A percentile compares a stretch with the other conserved stretches of the same genome.
These are phyloP conservation scores for Chloebia gouldiae DNA, from an alignment of 2,113 vertebrate genomes.

Conservation along the genomic window DNA sequence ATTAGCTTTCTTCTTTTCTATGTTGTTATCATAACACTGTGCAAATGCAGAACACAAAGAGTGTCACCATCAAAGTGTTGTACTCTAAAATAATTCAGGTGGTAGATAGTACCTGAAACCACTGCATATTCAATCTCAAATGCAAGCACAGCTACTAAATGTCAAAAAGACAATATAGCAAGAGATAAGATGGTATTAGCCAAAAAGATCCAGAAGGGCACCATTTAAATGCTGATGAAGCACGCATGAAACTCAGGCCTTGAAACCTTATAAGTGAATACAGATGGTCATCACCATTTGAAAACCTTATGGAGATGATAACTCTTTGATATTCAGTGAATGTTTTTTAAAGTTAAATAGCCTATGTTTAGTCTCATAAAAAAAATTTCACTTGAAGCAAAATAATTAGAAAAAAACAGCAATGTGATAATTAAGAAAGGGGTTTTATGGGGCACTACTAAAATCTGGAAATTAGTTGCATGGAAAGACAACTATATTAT, in stretches of 20 bases:
- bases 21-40: not conserved
- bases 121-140: not conserved
- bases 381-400: not conserved
- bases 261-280: not conserved
- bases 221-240: not conserved
- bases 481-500: not conserved
- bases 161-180: not conserved
- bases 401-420: not conserved
- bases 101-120: not conserved
- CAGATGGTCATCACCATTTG: accelerated
- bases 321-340: not conserved
- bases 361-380: not conserved
- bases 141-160: not conserved
- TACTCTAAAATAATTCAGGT: not conserved
- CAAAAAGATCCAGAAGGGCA: not conserved
- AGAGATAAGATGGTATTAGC: not conserved
- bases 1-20: not conserved
- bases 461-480: not conserved
- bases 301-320: not conserved
- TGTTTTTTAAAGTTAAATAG: not conserved
- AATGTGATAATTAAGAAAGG: not conserved
- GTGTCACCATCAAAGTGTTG: not conserved
- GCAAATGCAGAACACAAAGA: not conserved
- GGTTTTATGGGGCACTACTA: not conserved
- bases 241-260: not conserved